Conservation (phyloP, 1,140 invertebrate genomes). For the Bombyx mori region ASM3026992v2 NC_085123.1:9576001-9576500, state of each 20-base stretch:
- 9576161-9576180: constrained; percentile 1
- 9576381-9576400: neutral
- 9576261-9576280: neutral
- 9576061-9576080: neutral
- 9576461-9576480: neutral
- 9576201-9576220: neutral
- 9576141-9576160: neutral
- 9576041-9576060: neutral
- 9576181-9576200: constrained; percentile 4
- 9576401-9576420: neutral
- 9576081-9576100: neutral
- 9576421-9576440: neutral
- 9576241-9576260: constrained; percentile 1
- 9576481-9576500: too few relatives aligned
- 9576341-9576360: neutral
- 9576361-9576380: neutral
- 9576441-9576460: constrained; percentile 1
- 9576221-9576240: constrained; percentile 4
- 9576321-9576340: neutral
- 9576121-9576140: neutral
- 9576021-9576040: neutral
- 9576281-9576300: neutral
- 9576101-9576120: neutral
- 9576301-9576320: neutral
- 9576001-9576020: neutral